Base-by-base conservation (phyloP, 2,888 invertebrate genomes). In the Timandra comae region DNA sequence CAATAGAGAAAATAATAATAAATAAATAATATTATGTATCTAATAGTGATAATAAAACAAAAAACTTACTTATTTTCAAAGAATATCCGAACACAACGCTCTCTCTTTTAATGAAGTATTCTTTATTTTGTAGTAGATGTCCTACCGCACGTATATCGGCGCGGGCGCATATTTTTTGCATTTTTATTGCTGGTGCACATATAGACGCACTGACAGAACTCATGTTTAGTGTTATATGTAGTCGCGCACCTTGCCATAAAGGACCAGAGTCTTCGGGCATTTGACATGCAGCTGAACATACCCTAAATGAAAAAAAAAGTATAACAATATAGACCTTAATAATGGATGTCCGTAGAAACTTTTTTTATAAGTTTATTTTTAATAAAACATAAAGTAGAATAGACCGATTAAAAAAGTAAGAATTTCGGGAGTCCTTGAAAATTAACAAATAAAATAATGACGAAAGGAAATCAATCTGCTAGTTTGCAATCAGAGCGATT, bases 241-340 rank as follows among this genome's bases (percentile, higher is more conserved):
- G 38, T 0, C 69, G 67, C 1, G 77, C 63, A 1, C 60, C 71
- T 8, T 61, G 59, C 67, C 67, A 72, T 6, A 81, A 44, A 0
- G 63, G 48, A 0, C 72, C 72, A 0, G 35, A 24, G 22, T 73
- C 68, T 0, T 53, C 45, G 0, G 71, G 73, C 51, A 81, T 46
- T 33, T 82, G 81, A 20, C 74, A 72, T 1, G 80, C 82, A 0
- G 82, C 84, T 2, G 71, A 61, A 33, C 80, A 82, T 1, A 82
- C 80, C 34, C 84, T 82, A 55, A 2, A 24, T 10, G 11, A 11
- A 10, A n/a, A n/a, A n/a, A n/a, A 29, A 19, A 2, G 16, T 11
- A 1, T 3, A 11, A 8, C 3, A 11, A 10, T n/a, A n/a, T n/a
- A n/a, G n/a, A n/a, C n/a, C n/a, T n/a, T n/a, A n/a, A n/a, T n/a